Conservation (phyloP, 2,113 vertebrate species). For the Dicrurus megarhynchus region DNA sequence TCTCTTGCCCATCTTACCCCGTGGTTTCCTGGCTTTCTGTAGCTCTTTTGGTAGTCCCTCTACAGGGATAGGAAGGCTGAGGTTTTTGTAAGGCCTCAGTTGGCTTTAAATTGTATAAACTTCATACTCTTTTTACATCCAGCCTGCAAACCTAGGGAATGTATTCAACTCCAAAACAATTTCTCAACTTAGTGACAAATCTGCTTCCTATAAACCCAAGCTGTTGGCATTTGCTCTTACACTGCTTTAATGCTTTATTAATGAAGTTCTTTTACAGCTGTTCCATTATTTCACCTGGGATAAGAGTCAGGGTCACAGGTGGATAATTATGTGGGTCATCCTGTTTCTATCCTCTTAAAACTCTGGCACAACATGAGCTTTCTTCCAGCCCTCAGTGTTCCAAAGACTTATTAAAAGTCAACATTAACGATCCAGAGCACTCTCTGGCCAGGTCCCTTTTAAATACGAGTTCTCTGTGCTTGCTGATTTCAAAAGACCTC, state of each 20-base stretch:
- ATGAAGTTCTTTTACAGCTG: constrained; percentile 64
- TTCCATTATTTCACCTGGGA: constrained; percentile 66
- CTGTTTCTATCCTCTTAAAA: constrained; percentile 64
- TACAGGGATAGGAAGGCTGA: background rate
- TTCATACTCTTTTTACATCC: constrained; percentile 6
- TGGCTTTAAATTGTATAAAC: constrained; percentile 38
- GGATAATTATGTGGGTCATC: constrained; percentile 55
- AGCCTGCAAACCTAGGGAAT: constrained; percentile 3
- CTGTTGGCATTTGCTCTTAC: constrained; percentile 55
- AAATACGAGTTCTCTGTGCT: constrained; percentile 19
- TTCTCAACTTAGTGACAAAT: constrained; percentile 53
- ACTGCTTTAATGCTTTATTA: constrained; percentile 60
- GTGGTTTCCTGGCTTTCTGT: background rate
- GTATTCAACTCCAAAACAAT: constrained; percentile 2
- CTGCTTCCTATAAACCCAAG: constrained; percentile 59
- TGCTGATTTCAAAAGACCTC: constrained; percentile 47
- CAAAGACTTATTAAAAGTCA: constrained; percentile 62
- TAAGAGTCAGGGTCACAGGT: constrained; percentile 57
- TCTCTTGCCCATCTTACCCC: background rate
- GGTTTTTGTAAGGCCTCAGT: constrained; percentile 36
- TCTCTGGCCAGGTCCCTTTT: constrained; percentile 32
- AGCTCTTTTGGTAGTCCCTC: background rate
- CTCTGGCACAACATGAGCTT: constrained; percentile 35
- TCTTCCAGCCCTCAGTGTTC: constrained; percentile 38
- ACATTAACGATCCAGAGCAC: constrained; percentile 46